Conservation (phyloP, 2,797 vertebrate genomes). For the Sternarchorhynchus goeldii region DNA sequence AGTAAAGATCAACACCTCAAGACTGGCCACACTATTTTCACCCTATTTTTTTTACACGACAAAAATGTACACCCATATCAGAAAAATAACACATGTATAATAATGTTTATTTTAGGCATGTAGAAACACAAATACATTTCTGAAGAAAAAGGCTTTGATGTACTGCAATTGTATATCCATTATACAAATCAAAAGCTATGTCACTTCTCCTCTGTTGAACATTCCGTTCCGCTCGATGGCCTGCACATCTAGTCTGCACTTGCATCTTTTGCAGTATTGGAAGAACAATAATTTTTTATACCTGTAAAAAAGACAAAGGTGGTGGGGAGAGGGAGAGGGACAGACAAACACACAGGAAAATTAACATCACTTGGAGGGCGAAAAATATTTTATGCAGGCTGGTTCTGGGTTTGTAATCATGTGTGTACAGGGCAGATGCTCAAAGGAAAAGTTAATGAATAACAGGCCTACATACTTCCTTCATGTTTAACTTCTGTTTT, state of each 20-base stretch:
- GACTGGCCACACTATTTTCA: too few species aligned
- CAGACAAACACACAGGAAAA: too few species aligned
- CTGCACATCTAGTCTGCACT: not conserved
- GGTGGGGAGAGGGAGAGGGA: not conserved
- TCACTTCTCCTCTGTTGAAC: not conserved
- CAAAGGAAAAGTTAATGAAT: not conserved
- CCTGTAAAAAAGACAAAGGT: constrained; percentile 58
- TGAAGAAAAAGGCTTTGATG: too few species aligned
- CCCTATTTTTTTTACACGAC: too few species aligned
- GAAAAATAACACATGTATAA: too few species aligned
- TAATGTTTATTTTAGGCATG: too few species aligned
- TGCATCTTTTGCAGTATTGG: constrained; percentile 25
- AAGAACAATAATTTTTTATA: constrained; percentile 72
- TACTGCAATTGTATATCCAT: not conserved
- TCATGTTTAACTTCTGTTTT: constrained; percentile 16
- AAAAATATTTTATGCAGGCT: too few species aligned
- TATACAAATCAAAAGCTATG: not conserved
- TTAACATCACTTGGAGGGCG: too few species aligned
- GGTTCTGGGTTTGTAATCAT: too few species aligned
- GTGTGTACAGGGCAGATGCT: not conserved
- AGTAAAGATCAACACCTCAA: too few species aligned
- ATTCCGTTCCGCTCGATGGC: not conserved
- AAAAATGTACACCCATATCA: too few species aligned
- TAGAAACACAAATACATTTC: too few species aligned
- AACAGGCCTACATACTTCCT: constrained; percentile 1